Evolutionary conservation across 2,113 vertebrate genomes (phyloP), one percentile per base, ranked within the genome.

Genomic region (Chaetura pelagica): DNA sequence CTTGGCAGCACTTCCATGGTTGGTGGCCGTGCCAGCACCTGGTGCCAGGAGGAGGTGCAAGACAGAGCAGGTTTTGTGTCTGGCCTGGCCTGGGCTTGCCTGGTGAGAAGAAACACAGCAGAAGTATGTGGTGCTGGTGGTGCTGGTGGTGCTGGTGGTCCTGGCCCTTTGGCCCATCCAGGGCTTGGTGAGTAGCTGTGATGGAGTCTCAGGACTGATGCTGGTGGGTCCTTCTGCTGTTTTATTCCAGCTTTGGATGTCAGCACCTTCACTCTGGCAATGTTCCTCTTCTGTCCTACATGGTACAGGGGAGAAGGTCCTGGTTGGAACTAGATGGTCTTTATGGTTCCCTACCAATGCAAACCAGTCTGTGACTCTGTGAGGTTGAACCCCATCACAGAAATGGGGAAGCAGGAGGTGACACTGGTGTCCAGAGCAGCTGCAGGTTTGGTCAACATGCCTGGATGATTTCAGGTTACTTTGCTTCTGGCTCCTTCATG

Each of bases 1-100:
- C 30, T 49, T 0, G 0, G 27, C 72, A 23, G 59, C 80, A 35
- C 64, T 58, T 58, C 61, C 29, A 16, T 6, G 68, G 59, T 51
- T 78, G 77, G 58, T 1, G 15, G 71, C 48, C 3, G 72, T 83
- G 69, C 52, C 64, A 21, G 76, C 12, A 5, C 2, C 3, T 12
- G 0, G 63, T 1, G 62, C 35, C 75, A 82, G 48, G 54, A 38
- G 40, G 80, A 38, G 15, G 93, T 40, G 66, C 2, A 5, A 71
- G 71, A 85, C 92, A 76, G 62, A 94, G 81, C 84, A 12, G 0
- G 55, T 66, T 93, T 89, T 76, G 94, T 94, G 94, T 49, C n/a
- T 3, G 1, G 6, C 85, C 59, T 15, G 84, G 87, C 67, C 92
- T 1, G 2, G 92, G 73, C 92, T 77, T 62, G 76, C n/a, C 73